phyloP scores from a whole-genome alignment of 2,113 vertebrate species.

The Amazona vittata region DNA sequence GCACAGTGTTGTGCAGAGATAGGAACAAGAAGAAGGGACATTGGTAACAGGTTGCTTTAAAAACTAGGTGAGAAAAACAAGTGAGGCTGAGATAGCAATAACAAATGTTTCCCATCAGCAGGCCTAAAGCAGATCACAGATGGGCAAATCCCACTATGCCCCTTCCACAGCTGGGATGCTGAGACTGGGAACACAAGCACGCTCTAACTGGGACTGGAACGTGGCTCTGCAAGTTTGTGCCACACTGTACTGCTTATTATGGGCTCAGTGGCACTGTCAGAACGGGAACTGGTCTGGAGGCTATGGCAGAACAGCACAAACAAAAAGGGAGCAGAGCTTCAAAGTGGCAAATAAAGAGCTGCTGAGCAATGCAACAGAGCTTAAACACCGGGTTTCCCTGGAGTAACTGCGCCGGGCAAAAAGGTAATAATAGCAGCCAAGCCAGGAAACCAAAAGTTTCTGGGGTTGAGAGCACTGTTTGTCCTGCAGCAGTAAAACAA shows the following conservation, averaged over 20 bases:
- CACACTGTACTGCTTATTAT: rapidly evolving
- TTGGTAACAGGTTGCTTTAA: not conserved
- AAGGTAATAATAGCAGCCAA: not conserved
- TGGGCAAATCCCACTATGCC: rapidly evolving
- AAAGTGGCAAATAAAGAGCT: not conserved
- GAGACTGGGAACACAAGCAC: rapidly evolving
- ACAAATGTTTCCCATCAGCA: rapidly evolving
- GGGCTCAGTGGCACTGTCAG: not conserved
- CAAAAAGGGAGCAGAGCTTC: not conserved
- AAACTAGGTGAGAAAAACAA: not conserved
- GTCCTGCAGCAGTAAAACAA: slow-evolving; percentile 38
- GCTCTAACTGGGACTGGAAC: not conserved
- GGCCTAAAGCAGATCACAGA: not conserved
- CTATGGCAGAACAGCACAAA: not conserved
- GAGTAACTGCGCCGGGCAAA: not conserved
- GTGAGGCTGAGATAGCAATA: not conserved
- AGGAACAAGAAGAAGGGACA: not conserved
- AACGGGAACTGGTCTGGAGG: not conserved
- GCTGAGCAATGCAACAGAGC: not conserved
- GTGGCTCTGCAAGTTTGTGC: not conserved
- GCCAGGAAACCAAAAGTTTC: not conserved
- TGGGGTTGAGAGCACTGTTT: not conserved
- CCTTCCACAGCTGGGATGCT: not conserved
- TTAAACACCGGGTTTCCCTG: not conserved
- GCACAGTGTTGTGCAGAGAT: not conserved